A percentile compares a stretch with the other conserved stretches of the same genome.
Evolutionary conservation across 2,888 invertebrate species (phyloP).

Genomic region (Drosophila affinis): DNA sequence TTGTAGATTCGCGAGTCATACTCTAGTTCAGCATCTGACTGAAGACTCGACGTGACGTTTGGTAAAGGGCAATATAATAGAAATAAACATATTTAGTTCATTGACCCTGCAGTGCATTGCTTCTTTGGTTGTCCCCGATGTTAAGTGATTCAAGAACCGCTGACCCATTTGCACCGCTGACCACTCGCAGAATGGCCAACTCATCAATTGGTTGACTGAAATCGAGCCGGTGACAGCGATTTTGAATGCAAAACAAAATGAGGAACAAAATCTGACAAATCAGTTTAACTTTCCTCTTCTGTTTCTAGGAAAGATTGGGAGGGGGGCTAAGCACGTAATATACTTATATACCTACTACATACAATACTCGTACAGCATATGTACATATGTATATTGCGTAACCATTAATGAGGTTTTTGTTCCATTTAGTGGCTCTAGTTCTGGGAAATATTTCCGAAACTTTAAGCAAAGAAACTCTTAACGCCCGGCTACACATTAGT

Average conservation of each 20-base stretch:
- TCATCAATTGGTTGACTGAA: conserved; percentile 33
- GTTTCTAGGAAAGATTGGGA: background rate
- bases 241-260: conserved; percentile 25
- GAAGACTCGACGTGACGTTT: too few relatives aligned
- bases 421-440: conserved; percentile 63
- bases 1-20: too few relatives aligned
- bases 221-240: conserved; percentile 35
- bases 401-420: conserved; percentile 75
- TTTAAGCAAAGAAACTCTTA: conserved; percentile 42
- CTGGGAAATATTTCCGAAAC: conserved; percentile 50
- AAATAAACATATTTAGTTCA: conserved; percentile 10
- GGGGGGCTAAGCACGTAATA: background rate
- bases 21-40: too few relatives aligned
- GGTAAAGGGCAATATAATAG: too few relatives aligned
- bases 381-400: conserved; percentile 53
- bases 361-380: too few relatives aligned
- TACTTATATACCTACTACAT: background rate
- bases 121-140: conserved; percentile 37
- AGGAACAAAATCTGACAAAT: conserved; percentile 41
- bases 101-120: conserved; percentile 22
- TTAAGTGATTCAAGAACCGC: conserved; percentile 47
- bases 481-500: conserved; percentile 53
- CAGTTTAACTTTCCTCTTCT: conserved; percentile 29
- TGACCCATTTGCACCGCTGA: conserved; percentile 25
- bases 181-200: conserved; percentile 42